phyloP scores from a whole-genome alignment of 2,113 vertebrate species.

The Oriolus oriolus region DNA sequence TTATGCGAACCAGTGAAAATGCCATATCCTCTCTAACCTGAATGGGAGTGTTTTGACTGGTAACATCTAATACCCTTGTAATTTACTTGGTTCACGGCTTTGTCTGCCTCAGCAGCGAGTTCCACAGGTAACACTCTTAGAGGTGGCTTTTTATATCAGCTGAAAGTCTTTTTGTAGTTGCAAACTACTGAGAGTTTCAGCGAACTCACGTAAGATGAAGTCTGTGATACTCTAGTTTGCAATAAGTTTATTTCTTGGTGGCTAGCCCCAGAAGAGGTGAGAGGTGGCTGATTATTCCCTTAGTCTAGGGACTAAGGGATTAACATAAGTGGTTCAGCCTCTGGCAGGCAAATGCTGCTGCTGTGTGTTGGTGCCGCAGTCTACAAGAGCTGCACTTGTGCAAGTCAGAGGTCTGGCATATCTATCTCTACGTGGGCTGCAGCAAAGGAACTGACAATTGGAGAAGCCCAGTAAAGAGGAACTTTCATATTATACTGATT shows the following conservation, averaged over 20 bases:
- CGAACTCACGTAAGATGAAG: background rate
- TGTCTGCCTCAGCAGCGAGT: background rate
- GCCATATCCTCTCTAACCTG: background rate
- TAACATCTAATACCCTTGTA: background rate
- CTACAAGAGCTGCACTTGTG: background rate
- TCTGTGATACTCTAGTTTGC: background rate
- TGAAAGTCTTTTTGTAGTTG: background rate
- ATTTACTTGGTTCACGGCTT: background rate
- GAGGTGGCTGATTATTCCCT: background rate
- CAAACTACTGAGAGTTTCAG: background rate
- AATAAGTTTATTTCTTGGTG: background rate
- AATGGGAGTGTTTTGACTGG: background rate
- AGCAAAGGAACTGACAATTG: background rate
- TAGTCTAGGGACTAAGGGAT: background rate
- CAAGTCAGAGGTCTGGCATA: background rate
- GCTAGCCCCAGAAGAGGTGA: background rate
- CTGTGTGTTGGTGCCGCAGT: background rate
- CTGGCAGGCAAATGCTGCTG: background rate
- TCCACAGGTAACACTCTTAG: background rate
- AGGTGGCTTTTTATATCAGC: background rate
- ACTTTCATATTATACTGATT: slow-evolving; percentile 64
- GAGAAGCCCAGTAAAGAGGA: background rate
- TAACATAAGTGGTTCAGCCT: background rate
- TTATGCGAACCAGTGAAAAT: background rate
- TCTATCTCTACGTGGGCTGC: background rate